Percentiles rank a stretch among this genome's conserved stretches.
phyloP scores from a whole-genome alignment of 2,797 vertebrate species.

The Sphenopsis melanotis region DNA sequence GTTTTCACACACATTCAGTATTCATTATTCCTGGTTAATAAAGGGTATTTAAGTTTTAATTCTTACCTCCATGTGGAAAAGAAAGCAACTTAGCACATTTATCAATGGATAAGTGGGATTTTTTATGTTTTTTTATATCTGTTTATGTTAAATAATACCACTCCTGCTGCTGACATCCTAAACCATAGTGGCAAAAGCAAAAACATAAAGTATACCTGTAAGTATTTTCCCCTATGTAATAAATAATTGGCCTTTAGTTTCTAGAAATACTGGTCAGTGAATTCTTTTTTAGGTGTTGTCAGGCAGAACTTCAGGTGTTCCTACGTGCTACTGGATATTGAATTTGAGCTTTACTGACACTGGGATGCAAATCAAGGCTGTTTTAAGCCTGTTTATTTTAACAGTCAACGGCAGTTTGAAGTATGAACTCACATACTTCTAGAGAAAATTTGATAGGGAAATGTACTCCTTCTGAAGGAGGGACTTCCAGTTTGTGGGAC shows the following conservation, averaged over 20 bases:
- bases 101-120: background rate
- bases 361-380: background rate
- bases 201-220: background rate
- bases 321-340: background rate
- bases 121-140: background rate
- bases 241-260: conserved; percentile 1
- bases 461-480: background rate
- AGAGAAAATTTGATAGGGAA: background rate
- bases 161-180: background rate
- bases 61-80: background rate
- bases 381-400: background rate
- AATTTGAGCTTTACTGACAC: background rate
- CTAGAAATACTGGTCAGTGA: background rate
- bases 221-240: background rate
- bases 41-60: background rate
- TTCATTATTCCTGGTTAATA: background rate
- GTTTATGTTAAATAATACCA: background rate
- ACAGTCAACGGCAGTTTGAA: background rate
- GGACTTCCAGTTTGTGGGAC: background rate
- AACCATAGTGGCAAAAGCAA: background rate
- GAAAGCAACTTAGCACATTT: background rate
- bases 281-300: background rate
- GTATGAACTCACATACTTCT: background rate
- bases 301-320: background rate
- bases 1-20: background rate